Percentiles rank a stretch among this genome's conserved stretches.
These are phyloP conservation scores for Montipora sp. DNA, from an alignment of 64 coral and sea anemone species.

Conservation along the genomic window DNA sequence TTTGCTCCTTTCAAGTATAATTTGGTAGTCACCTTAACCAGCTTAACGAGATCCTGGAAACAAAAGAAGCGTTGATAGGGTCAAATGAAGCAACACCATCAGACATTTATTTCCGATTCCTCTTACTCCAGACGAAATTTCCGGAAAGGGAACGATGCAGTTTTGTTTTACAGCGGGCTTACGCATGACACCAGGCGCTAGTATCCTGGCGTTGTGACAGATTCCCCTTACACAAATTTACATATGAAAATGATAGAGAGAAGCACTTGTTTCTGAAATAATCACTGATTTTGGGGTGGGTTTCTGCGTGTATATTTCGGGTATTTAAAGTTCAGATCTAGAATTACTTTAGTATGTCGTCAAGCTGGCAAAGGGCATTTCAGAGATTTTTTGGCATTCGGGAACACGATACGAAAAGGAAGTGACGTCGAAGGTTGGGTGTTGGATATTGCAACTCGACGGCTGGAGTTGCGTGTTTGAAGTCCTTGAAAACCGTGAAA, in stretches of 20 bases:
- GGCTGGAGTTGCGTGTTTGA: slow-evolving; percentile 21
- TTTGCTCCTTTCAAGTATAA: too few species aligned
- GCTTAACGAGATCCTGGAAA: too few species aligned
- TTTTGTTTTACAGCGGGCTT: neutral
- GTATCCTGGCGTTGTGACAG: neutral
- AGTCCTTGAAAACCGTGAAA: slow-evolving; percentile 39
- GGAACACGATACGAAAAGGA: slow-evolving; percentile 44
- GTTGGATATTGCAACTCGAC: slow-evolving; percentile 18
- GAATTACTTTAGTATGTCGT: neutral
- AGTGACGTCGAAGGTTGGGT: slow-evolving; percentile 46
- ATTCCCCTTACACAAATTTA: slow-evolving; percentile 34
- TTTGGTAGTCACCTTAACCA: too few species aligned
- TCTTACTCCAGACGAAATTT: too few species aligned
- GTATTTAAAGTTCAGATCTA: neutral
- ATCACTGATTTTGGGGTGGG: neutral
- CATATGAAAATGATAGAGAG: slow-evolving; percentile 1
- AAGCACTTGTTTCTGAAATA: neutral
- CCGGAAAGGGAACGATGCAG: too few species aligned
- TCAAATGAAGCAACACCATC: too few species aligned
- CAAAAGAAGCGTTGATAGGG: too few species aligned
- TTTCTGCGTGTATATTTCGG: neutral
- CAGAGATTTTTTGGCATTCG: neutral
- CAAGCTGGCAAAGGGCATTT: neutral
- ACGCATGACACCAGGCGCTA: neutral
- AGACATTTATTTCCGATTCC: too few species aligned